Base-by-base conservation (phyloP, 2,888 invertebrate species). In the Acrobasis repandana region DNA sequence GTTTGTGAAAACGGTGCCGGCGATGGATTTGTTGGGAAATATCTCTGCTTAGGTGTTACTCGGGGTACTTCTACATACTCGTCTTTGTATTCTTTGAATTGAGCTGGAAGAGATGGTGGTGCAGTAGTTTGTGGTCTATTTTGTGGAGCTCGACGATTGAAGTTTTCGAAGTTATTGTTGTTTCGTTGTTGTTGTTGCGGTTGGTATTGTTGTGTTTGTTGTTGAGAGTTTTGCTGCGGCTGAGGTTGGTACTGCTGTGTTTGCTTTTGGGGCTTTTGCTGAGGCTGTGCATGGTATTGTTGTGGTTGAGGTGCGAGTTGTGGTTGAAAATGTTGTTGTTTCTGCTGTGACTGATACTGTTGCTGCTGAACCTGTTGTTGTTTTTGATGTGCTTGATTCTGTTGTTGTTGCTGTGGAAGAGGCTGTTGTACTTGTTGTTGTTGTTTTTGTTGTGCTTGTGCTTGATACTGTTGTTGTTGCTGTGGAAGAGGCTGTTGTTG, bases 51-150 rank as follows among this genome's bases (percentile, higher is more conserved):
- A 5, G 91, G 88, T 9, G 86, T 86, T 9, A 90, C 89, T 65
- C 89, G 81, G 56, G 83, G 84, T 9, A 92, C 91, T 83, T 92
- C 92, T 3, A 92, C 91, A 65, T 92, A 92, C 72, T 92, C 92
- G 18, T 91, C 85, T 73, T 85, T 85, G 59, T 80, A 87, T 65
- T 90, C 77, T 71, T 80, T 82, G 68, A 80, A 85, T 70, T 88
- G 84, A 66, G 86, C 88, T 71, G 90, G 90, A 28, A 90, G 77
- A 64, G 80, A 83, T 2, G 84, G 80, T 52, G 83, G 69, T 65
- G 67, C 74, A 61, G 67, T 70, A 62, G 64, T 71, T 65, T 77
- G 80, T 54, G 16, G 38, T 65, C 67, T 81, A 60, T 69, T 83
- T 68, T 83, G 82, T 48, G 72, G 65, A 14, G 71, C 74, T 18